Evolutionary conservation across 2,797 vertebrate genomes (phyloP).

Genomic region (Propithecus perrieri): DNA sequence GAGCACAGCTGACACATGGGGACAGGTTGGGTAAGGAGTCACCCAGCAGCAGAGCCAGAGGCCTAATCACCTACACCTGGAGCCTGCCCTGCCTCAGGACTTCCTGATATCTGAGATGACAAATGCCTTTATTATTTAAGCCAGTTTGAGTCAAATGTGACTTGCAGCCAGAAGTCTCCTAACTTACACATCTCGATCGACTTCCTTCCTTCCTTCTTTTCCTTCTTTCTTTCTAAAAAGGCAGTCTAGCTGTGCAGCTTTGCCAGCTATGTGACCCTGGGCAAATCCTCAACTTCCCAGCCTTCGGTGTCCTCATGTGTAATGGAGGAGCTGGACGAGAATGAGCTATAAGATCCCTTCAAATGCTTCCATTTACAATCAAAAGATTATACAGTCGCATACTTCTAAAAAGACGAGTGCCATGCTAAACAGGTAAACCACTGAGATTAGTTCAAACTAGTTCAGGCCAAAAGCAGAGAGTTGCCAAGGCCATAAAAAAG

Average conservation of each 20-base stretch:
- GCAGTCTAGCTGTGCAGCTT: neutral
- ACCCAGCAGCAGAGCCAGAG: neutral
- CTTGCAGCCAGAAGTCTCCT: neutral
- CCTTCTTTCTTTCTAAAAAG: neutral
- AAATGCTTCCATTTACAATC: neutral
- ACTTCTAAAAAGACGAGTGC: neutral
- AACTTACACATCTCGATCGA: neutral
- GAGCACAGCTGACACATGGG: neutral
- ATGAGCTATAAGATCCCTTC: neutral
- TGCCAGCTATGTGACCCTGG: neutral
- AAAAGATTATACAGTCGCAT: neutral
- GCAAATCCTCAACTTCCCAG: neutral
- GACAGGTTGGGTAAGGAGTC: neutral
- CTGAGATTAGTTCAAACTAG: slow-evolving; percentile 34
- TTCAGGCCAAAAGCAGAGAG: slow-evolving; percentile 35
- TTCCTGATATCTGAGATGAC: neutral
- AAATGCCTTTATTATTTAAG: neutral
- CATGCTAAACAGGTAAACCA: neutral
- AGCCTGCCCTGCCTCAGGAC: neutral
- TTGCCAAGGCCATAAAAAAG: slow-evolving; percentile 36
- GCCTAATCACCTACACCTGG: neutral
- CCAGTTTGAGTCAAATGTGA: neutral
- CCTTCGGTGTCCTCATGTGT: neutral
- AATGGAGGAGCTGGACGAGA: neutral
- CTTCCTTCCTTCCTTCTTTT: neutral